Percentiles rank a stretch among this genome's conserved stretches.
Conservation (phyloP, 2,888 invertebrate genomes). For the Drosophila colorata region DNA sequence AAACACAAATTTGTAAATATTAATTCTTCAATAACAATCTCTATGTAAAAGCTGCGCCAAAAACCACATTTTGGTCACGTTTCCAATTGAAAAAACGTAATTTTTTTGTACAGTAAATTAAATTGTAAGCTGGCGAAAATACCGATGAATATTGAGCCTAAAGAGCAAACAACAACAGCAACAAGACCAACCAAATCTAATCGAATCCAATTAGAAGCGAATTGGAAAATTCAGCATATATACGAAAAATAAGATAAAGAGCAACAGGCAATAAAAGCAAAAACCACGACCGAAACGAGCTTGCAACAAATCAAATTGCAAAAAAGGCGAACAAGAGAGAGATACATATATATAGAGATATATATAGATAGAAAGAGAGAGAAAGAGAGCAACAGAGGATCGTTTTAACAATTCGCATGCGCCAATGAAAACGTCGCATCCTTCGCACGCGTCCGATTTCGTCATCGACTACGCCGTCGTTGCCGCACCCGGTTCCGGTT, state of each 20-base stretch:
- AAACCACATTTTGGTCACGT: conserved; percentile 44
- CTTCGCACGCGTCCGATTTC: conserved; percentile 79
- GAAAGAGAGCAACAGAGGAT: conserved; percentile 59
- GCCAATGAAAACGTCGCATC: conserved; percentile 84
- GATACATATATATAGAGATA: neutral
- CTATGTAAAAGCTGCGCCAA: conserved; percentile 19
- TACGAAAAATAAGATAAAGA: conserved; percentile 12
- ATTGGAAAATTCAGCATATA: conserved; percentile 35
- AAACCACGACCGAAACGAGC: conserved; percentile 6
- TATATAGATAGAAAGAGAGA: conserved; percentile 11
- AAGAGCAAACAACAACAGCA: conserved; percentile 11
- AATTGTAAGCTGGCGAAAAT: conserved; percentile 32
- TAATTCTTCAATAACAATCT: conserved; percentile 28
- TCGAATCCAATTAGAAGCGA: conserved; percentile 54
- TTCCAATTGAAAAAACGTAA: conserved; percentile 23
- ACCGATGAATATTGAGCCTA: conserved; percentile 16
- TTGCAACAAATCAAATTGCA: conserved; percentile 31
- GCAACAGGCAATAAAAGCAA: conserved; percentile 5
- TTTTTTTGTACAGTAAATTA: conserved; percentile 55
- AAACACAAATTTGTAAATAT: conserved; percentile 38
- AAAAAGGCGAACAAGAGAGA: conserved; percentile 21
- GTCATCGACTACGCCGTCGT: conserved; percentile 83
- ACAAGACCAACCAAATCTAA: conserved; percentile 43
- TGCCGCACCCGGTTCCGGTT: conserved; percentile 46
- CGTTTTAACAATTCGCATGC: conserved; percentile 70